Base-by-base conservation (phyloP, 1,140 invertebrate species). In the Drosophila erecta region DNA sequence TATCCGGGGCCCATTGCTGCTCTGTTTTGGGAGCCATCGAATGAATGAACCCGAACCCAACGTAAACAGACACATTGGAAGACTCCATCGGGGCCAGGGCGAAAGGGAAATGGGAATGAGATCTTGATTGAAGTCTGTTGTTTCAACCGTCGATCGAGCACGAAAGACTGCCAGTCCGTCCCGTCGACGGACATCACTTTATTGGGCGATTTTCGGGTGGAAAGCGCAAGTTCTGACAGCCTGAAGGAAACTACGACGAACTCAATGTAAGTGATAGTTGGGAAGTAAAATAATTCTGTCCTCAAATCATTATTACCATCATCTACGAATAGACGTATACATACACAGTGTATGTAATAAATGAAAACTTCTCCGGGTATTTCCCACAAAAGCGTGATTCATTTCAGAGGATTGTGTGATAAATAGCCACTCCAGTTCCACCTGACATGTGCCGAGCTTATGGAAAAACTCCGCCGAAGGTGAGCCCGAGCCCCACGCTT, bases 1-100 rank as follows among this genome's bases (percentile, higher is more conserved):
- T 79, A 86, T 86, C 81, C 67, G 81, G 57, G 37, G 57, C 62
- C 62, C 66, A 61, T 66, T 57, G 62, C 41, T 46, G 57, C 64
- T 67, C 37, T 67, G 64, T 67, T 67, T 67, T 67, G 38, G 62
- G 24, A 67, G 66, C 50, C 61, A 70, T 69, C 51, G 66, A 76
- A 65, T 85, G 67, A 76, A 54, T 55, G 77, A 85, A 80, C 40
- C 41, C 41, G 17, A 17, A 57, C 37, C 53, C 67, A 71, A 77
- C 55, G 53, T 86, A 86, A 86, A 85, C 73, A 86, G 56, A 84
- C 77, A 86, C 59, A 56, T 55, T 55, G 58, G 50, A 27, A 73
- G 61, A n/a, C n/a, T 59, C 51, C 61, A 20, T 30, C 33, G 30
- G 60, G 51, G 38, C 22, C 33, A 24, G 60, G 51, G 38, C 22